Evolutionary conservation across 2,888 invertebrate genomes (phyloP).

Genomic region (Sphaeridia pumilis): DNA sequence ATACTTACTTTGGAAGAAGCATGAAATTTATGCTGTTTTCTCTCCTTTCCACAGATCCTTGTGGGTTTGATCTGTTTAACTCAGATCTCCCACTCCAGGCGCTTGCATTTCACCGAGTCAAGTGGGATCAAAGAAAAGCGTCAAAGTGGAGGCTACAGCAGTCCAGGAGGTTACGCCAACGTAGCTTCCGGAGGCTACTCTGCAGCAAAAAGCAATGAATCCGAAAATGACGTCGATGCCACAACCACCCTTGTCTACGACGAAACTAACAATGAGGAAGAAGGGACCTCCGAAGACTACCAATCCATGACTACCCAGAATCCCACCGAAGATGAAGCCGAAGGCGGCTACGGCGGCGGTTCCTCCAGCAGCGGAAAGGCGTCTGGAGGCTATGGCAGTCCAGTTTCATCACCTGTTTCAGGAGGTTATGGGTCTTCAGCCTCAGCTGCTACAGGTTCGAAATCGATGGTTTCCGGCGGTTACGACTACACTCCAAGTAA

Average conservation of each 20-base stretch:
- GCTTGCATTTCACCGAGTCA: neutral
- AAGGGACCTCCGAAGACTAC: conserved; percentile 25
- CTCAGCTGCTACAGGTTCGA: neutral
- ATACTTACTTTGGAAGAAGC: neutral
- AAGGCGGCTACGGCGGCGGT: conserved; percentile 9
- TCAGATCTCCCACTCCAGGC: neutral
- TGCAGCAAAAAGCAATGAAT: conserved; percentile 15
- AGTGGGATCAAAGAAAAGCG: conserved; percentile 1
- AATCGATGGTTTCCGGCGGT: neutral
- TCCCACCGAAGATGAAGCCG: conserved; percentile 4
- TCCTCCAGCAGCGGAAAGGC: conserved; percentile 1
- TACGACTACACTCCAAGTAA: neutral
- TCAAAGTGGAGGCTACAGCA: neutral
- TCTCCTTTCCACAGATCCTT: neutral
- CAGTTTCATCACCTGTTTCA: neutral
- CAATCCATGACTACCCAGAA: conserved; percentile 12
- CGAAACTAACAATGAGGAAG: conserved; percentile 16
- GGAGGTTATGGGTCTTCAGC: neutral
- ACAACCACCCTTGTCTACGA: conserved; percentile 21
- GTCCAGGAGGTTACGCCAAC: conserved; percentile 10
- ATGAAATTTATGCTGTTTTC: neutral
- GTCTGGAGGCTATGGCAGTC: conserved; percentile 4
- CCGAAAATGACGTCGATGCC: conserved; percentile 23
- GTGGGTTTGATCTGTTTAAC: neutral
- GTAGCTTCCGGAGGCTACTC: conserved; percentile 18